phyloP scores from a whole-genome alignment of 2,113 vertebrate species.

The Ameiurus melas region DNA sequence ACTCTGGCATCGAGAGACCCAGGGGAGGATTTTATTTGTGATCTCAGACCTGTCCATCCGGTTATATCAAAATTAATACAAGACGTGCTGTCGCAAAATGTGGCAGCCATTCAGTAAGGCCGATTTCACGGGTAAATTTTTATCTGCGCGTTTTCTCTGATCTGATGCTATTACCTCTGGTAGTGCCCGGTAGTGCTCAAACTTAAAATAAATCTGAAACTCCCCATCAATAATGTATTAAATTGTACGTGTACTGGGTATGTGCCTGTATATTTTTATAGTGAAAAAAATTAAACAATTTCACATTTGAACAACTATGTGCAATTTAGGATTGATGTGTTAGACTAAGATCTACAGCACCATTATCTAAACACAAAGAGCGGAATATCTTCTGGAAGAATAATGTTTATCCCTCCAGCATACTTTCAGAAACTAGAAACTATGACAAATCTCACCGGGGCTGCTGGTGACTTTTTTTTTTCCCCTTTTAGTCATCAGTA shows the following conservation, averaged over 20 bases:
- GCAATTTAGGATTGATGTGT: not conserved
- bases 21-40: conserved; percentile 7
- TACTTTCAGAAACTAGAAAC: not conserved
- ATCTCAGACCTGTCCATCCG: not conserved
- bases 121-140: not conserved
- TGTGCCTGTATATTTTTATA: not conserved
- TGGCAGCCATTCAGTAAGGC: not conserved
- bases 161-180: not conserved
- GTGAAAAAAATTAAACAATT: not conserved
- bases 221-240: not conserved
- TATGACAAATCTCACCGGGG: not conserved
- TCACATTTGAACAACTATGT: not conserved
- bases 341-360: not conserved
- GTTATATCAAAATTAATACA: not conserved
- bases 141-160: not conserved
- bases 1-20: conserved; percentile 4
- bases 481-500: not conserved
- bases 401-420: not conserved
- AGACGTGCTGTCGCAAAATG: not conserved
- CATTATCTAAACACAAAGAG: not conserved
- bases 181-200: not conserved
- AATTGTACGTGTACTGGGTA: not conserved
- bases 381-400: not conserved
- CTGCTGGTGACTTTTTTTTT: not conserved
- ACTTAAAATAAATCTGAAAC: not conserved